Evolutionary conservation across 2,888 invertebrate genomes (phyloP).

Genomic region (Falcaria lacertinaria): DNA sequence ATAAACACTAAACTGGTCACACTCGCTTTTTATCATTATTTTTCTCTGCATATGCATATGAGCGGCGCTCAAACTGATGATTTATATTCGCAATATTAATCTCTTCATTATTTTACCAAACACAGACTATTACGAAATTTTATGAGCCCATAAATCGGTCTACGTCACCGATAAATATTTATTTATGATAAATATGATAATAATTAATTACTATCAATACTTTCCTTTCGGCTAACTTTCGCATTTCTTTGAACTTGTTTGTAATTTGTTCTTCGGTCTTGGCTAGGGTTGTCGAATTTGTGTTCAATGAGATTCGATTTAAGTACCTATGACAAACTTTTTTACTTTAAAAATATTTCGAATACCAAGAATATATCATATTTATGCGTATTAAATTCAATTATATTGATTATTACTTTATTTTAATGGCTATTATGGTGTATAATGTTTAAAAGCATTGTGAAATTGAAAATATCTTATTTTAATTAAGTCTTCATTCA

Average conservation of each 20-base stretch:
- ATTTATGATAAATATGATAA: constrained; percentile 52
- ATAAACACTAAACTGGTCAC: not conserved
- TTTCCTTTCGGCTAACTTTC: constrained; percentile 35
- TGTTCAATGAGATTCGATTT: no score
- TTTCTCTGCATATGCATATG: constrained; percentile 22
- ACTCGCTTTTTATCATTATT: constrained; percentile 13
- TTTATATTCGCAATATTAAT: constrained; percentile 37
- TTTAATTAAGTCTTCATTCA: no score
- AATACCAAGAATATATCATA: no score
- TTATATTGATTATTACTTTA: no score
- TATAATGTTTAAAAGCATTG: no score
- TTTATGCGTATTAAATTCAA: no score
- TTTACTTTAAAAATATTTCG: no score
- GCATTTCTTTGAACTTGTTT: constrained; percentile 59
- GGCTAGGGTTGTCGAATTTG: constrained; percentile 37
- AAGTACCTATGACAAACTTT: no score
- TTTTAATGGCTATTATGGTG: no score
- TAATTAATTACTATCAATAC: constrained; percentile 45
- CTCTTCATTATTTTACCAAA: constrained; percentile 36
- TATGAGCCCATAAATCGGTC: constrained; percentile 43
- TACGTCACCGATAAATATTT: constrained; percentile 57
- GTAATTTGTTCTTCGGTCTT: constrained; percentile 48
- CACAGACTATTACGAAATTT: constrained; percentile 28
- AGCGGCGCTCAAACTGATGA: constrained; percentile 21
- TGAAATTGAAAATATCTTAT: no score